Conservation (phyloP, 2,113 vertebrate genomes). For the Gasterosteus aculeatus region DNA sequence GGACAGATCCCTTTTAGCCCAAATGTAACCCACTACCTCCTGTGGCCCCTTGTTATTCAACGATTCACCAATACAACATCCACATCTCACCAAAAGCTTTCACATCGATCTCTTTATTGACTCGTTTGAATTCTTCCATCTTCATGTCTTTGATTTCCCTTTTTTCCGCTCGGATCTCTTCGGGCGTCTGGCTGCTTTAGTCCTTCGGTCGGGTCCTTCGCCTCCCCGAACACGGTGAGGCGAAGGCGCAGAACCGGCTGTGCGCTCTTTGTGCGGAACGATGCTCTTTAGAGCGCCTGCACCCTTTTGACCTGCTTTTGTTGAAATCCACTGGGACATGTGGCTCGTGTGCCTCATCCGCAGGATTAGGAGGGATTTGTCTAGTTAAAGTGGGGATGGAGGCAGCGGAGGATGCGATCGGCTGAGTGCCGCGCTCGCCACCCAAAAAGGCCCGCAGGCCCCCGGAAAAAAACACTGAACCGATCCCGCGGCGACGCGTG, state of each 20-base stretch:
- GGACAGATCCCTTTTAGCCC: slow-evolving; percentile 35
- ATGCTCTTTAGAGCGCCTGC: slow-evolving; percentile 37
- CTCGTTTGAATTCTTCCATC: slow-evolving; percentile 3
- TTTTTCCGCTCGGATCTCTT: neutral
- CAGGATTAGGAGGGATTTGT: slow-evolving; percentile 72
- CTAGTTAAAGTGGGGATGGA: slow-evolving; percentile 27
- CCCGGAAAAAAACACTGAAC: slow-evolving; percentile 10
- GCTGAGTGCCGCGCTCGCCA: slow-evolving; percentile 32
- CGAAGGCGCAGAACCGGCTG: neutral
- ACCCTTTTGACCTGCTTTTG: slow-evolving; percentile 63
- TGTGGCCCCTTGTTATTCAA: slow-evolving; percentile 25
- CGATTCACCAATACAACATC: slow-evolving; percentile 39
- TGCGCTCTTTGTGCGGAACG: slow-evolving; percentile 29
- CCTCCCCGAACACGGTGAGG: neutral
- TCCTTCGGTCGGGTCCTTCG: slow-evolving; percentile 15
- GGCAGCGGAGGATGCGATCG: slow-evolving; percentile 28
- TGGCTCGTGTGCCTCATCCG: slow-evolving; percentile 52
- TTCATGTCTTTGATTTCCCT: neutral
- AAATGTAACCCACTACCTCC: slow-evolving; percentile 37
- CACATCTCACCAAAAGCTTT: slow-evolving; percentile 13
- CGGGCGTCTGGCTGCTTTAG: slow-evolving; percentile 17
- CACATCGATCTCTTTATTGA: neutral
- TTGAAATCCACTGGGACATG: slow-evolving; percentile 59
- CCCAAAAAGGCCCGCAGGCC: neutral
- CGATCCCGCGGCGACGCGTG: neutral